These are phyloP conservation scores for Drosophila sucinea DNA, from an alignment of 1,140 invertebrate species.

Conservation along the genomic window DNA sequence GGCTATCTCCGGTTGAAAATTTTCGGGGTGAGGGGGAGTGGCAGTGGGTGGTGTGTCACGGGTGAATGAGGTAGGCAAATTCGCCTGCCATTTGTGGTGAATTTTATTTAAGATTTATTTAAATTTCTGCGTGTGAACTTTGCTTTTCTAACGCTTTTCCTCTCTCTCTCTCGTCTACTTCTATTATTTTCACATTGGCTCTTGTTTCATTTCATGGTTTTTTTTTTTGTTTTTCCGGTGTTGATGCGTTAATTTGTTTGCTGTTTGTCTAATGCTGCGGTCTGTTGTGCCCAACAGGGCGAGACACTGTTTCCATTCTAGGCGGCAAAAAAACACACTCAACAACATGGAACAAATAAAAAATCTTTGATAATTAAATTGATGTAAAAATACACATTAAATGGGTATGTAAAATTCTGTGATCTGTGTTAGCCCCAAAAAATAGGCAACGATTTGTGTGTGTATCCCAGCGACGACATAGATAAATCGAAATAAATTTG, in stretches of 20 bases:
- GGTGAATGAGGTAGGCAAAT: slow-evolving; percentile 40
- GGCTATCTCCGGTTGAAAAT: slow-evolving; percentile 54
- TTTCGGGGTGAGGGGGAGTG: neutral
- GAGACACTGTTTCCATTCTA: slow-evolving; percentile 7
- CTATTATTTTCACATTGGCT: slow-evolving; percentile 63
- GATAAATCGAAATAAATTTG: slow-evolving; percentile 67
- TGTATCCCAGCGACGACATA: slow-evolving; percentile 14
- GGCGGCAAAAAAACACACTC: no score
- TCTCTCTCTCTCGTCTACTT: slow-evolving; percentile 32
- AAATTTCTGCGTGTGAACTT: slow-evolving; percentile 45
- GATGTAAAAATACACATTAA: neutral
- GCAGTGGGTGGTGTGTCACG: neutral
- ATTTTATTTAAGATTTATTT: slow-evolving; percentile 76
- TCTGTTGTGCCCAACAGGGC: slow-evolving; percentile 33
- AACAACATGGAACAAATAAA: neutral
- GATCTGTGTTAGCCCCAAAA: slow-evolving; percentile 6
- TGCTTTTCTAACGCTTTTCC: neutral
- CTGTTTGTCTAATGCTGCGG: slow-evolving; percentile 47
- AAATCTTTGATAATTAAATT: slow-evolving; percentile 6
- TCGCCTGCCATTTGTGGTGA: slow-evolving; percentile 72
- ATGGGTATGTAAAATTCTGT: neutral
- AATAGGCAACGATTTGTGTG: neutral
- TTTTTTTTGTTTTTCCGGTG: slow-evolving; percentile 58
- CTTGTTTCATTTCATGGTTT: slow-evolving; percentile 7
- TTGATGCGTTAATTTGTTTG: slow-evolving; percentile 70